Evolutionary conservation across 2,888 invertebrate genomes (phyloP), one percentile per base, ranked within the genome.

Genomic region (Plagodis pulveraria): DNA sequence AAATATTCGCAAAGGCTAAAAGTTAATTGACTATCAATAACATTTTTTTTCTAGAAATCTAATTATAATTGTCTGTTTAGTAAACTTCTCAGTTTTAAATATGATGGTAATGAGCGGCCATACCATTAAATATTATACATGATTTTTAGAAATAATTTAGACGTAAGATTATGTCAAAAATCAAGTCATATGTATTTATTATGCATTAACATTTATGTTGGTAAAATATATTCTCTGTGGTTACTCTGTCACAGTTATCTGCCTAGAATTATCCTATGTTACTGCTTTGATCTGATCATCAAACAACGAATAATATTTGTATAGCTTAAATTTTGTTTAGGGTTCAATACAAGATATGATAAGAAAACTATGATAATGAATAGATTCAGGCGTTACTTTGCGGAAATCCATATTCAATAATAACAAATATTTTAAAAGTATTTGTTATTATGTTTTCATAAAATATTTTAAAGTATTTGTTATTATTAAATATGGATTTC

Each of bases 231-330:
- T 62, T 68, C 66, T 74, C 72, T 74, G 73, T 76, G 64, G 52
- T 56, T 58, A 58, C 11, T 61, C 50, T 58, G 59, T 68, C 64
- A 62, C 68, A 70, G 69, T 63, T 52, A 49, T 49, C 62, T 50
- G 46, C 57, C 54, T 65, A 60, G 62, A 64, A 68, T 69, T 73
- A 78, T 75, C 73, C 76, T 70, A 74, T 68, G 70, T 76, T 73
- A 81, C 73, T 67, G 65, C 71, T 66, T 65, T 79, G 77, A 82
- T 76, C 80, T 74, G 67, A 50, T 63, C 65, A 73, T 70, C 69
- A 49, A 67, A 74, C 71, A 67, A 74, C 71, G 71, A 71, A 76
- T 72, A 77, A 73, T 76, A 72, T 77, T 76, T 80, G 73, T 78
- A 63, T 73, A 73, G 71, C 74, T 77, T 74, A 70, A 70, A 70